Conservation (phyloP, 2,888 invertebrate species). For the Drosophila neutralis region DNA sequence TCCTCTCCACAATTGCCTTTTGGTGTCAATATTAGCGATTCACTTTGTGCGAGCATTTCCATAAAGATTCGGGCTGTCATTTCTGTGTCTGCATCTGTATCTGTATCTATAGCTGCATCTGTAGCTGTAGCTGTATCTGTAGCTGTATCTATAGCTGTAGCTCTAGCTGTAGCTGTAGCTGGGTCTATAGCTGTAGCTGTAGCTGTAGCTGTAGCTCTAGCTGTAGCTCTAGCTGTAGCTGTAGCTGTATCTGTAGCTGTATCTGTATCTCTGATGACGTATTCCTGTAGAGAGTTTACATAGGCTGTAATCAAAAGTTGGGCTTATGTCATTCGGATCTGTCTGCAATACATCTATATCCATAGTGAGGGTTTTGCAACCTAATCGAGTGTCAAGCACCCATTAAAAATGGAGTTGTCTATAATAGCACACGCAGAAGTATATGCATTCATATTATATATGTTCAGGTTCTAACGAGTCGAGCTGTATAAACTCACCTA, state of each 20-base stretch:
- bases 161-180: background rate
- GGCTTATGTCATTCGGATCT: background rate
- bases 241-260: background rate
- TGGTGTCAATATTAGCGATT: constrained; percentile 81
- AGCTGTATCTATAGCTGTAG: too few species aligned
- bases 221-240: background rate
- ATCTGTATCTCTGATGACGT: background rate
- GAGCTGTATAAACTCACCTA: background rate
- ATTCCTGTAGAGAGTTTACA: background rate
- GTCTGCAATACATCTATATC: background rate
- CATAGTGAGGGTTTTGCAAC: background rate
- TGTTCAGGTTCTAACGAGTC: background rate
- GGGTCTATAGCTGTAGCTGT: background rate
- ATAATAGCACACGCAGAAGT: background rate
- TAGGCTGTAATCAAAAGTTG: background rate
- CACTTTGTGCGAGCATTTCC: constrained; percentile 64
- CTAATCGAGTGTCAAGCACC: background rate
- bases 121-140: background rate
- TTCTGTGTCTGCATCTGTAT: background rate
- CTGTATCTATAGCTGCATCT: too few species aligned
- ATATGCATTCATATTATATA: background rate
- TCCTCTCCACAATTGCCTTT: constrained; percentile 83
- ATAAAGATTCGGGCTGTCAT: constrained; percentile 3
- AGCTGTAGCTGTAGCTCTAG: background rate
- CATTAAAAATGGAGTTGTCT: background rate